Percentiles rank a stretch among this genome's conserved stretches.
Evolutionary conservation across 2,888 invertebrate species (phyloP).

Genomic region (Epistrophe grossulariae): DNA sequence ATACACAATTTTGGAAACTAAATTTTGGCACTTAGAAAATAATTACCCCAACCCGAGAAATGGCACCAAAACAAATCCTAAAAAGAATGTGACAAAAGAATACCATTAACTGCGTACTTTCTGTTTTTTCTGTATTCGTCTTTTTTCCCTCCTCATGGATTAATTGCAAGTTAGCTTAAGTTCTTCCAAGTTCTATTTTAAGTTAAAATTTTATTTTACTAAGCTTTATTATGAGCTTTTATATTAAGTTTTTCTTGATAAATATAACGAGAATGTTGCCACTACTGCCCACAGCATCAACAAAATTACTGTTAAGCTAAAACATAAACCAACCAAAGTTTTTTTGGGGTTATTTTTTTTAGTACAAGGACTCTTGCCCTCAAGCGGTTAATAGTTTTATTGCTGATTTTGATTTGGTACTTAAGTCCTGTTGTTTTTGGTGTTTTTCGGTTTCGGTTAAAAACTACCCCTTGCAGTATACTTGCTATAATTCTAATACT

Average conservation of each 20-base stretch:
- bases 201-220: neutral
- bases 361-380: constrained; percentile 19
- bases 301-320: neutral
- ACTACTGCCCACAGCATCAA: neutral
- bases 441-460: neutral
- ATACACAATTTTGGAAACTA: no score
- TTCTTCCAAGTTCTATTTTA: neutral
- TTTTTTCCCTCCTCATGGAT: no score
- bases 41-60: no score
- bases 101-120: no score
- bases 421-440: neutral
- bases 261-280: neutral
- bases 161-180: no score
- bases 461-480: neutral
- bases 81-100: no score
- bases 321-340: neutral
- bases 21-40: no score
- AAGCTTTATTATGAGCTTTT: constrained; percentile 2
- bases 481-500: constrained; percentile 13
- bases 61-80: no score
- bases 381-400: constrained; percentile 13
- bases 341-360: neutral
- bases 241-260: neutral
- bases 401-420: neutral
- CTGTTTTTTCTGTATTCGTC: no score